phyloP scores from a whole-genome alignment of 2,797 vertebrate species.

The Sorex maritimensis region DNA sequence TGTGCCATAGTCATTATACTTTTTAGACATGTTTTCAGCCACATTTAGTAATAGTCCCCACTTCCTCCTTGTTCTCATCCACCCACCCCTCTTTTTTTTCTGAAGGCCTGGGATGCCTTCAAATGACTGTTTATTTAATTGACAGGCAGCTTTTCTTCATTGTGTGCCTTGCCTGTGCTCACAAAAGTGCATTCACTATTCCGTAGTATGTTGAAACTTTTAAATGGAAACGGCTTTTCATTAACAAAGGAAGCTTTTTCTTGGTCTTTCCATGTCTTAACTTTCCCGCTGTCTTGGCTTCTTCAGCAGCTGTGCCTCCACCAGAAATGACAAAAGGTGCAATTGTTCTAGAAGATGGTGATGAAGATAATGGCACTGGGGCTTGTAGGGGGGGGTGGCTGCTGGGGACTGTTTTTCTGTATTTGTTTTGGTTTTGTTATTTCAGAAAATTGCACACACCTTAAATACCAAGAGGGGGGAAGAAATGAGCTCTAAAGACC shows the following conservation, averaged over 20 bases:
- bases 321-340: slow-evolving; percentile 81
- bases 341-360: slow-evolving; percentile 75
- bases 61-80: slow-evolving; percentile 46
- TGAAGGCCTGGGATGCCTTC: slow-evolving; percentile 59
- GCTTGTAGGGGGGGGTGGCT: slow-evolving; percentile 72
- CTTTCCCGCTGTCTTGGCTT: slow-evolving; percentile 72
- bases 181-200: slow-evolving; percentile 77
- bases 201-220: slow-evolving; percentile 82
- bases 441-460: slow-evolving; percentile 59
- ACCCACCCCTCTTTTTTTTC: slow-evolving; percentile 55
- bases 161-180: slow-evolving; percentile 53
- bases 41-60: slow-evolving; percentile 53
- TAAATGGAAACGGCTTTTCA: slow-evolving; percentile 81
- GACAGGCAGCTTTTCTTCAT: slow-evolving; percentile 71
- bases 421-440: slow-evolving; percentile 73
- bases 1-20: background rate
- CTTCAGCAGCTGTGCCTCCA: slow-evolving; percentile 78
- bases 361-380: slow-evolving; percentile 42
- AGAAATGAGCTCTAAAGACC: background rate
- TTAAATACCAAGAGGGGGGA: background rate
- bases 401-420: slow-evolving; percentile 56
- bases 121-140: slow-evolving; percentile 38
- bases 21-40: background rate
- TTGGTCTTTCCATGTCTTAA: slow-evolving; percentile 55
- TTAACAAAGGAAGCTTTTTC: slow-evolving; percentile 81